A percentile compares a stretch with the other conserved stretches of the same genome.
Conservation (phyloP, 92 coral and sea anemone genomes). For the Anthopleura xanthogrammica region DNA sequence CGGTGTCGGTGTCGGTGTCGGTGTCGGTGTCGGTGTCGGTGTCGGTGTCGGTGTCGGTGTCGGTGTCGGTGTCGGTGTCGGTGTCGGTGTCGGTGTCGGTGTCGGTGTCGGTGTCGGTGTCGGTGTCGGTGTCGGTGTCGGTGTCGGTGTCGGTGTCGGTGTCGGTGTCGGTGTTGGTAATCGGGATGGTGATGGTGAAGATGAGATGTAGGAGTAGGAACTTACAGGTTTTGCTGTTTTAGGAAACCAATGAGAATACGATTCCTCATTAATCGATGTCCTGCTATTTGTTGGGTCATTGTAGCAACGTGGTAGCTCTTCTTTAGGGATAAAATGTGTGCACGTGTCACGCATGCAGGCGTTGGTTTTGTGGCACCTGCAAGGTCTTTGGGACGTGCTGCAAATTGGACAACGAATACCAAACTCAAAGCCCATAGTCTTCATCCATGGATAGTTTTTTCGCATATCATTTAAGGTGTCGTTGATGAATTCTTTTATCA, state of each 20-base stretch:
- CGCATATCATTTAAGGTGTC: slow-evolving; percentile 21
- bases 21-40: too few relatives aligned
- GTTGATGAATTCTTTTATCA: not conserved
- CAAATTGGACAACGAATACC: slow-evolving; percentile 12
- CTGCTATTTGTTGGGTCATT: slow-evolving; percentile 9
- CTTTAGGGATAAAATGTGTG: slow-evolving; percentile 24
- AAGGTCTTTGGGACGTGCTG: not conserved
- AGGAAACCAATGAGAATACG: slow-evolving; percentile 31
- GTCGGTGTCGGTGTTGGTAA: too few relatives aligned
- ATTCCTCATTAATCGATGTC: not conserved
- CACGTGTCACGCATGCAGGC: slow-evolving; percentile 38
- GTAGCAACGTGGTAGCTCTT: slow-evolving; percentile 16
- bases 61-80: too few relatives aligned
- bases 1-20: too few relatives aligned
- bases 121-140: too few relatives aligned
- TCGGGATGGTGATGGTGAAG: too few relatives aligned
- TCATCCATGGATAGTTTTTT: slow-evolving; percentile 36
- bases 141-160: too few relatives aligned
- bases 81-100: too few relatives aligned
- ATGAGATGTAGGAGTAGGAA: not conserved
- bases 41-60: too few relatives aligned
- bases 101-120: too few relatives aligned
- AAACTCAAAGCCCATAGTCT: slow-evolving; percentile 16
- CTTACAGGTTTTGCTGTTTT: not conserved
- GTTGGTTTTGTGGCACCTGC: not conserved